These are phyloP conservation scores for Chrysolina oricalcia DNA, from an alignment of 2,888 invertebrate genomes.

Conservation along the genomic window DNA sequence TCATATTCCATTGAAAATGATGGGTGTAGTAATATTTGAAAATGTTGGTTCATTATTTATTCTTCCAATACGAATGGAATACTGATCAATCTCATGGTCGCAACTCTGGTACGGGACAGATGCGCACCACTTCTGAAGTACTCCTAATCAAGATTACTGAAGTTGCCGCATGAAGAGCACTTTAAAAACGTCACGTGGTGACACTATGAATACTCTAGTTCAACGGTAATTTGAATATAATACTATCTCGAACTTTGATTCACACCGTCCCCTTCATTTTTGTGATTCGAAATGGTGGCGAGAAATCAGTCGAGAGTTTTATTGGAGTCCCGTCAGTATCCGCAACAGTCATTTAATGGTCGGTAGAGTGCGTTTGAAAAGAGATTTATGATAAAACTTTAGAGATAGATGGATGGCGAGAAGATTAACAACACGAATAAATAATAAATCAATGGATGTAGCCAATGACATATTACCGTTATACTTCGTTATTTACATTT, in stretches of 20 bases:
- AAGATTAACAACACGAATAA: no score
- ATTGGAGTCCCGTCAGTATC: background rate
- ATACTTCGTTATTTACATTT: no score
- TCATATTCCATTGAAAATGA: no score
- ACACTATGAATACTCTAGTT: conserved; percentile 55
- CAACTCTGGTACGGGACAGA: conserved; percentile 19
- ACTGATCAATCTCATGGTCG: no score
- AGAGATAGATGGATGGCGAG: no score
- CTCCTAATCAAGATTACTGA: conserved; percentile 68
- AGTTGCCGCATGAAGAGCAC: conserved; percentile 66
- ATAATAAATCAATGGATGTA: no score
- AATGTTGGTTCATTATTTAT: no score
- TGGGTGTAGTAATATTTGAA: no score
- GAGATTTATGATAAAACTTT: no score
- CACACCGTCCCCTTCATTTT: background rate
- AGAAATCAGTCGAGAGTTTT: background rate
- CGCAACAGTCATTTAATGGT: background rate
- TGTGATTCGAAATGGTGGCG: background rate
- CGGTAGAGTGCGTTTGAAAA: background rate
- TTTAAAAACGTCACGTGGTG: conserved; percentile 66
- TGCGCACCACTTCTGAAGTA: conserved; percentile 51
- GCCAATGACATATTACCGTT: no score
- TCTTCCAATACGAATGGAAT: no score
- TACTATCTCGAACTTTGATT: conserved; percentile 29
- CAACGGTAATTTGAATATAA: conserved; percentile 28